phyloP scores from a whole-genome alignment of 35 echinoderm and acorn worm genomes.

The Anneissia japonica region DNA sequence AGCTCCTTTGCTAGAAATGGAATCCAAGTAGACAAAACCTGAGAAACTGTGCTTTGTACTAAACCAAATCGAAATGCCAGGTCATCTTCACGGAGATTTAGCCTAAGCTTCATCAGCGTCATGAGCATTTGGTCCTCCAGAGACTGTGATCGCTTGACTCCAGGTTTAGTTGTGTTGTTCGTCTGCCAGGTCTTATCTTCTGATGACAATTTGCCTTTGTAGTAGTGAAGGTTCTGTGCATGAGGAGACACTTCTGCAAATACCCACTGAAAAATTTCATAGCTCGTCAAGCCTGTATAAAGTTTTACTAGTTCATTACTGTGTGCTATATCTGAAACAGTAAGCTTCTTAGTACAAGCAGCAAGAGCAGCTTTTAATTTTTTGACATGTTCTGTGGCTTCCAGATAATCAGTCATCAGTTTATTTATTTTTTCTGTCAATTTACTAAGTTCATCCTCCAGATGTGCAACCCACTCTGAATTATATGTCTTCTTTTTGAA shows the following conservation, averaged over 20 bases:
- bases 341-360: too few species aligned
- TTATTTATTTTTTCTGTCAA: too few species aligned
- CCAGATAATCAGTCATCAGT: too few species aligned
- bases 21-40: slow-evolving; percentile 68
- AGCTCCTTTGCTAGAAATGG: slow-evolving; percentile 57
- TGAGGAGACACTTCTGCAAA: slow-evolving; percentile 5
- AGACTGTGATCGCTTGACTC: slow-evolving; percentile 14
- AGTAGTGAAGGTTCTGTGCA: slow-evolving; percentile 43
- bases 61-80: slow-evolving; percentile 61
- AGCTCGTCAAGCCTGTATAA: slow-evolving; percentile 32
- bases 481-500: too few species aligned
- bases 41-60: slow-evolving; percentile 55
- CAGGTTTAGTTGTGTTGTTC: slow-evolving; percentile 33
- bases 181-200: slow-evolving; percentile 20
- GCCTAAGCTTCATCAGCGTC: slow-evolving; percentile 60
- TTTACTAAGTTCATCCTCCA: too few species aligned
- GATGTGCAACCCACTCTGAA: too few species aligned
- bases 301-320: slow-evolving; percentile 44
- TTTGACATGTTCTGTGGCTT: too few species aligned
- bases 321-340: slow-evolving; percentile 18
- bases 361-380: too few species aligned
- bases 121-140: slow-evolving; percentile 32
- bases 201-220: slow-evolving; percentile 18
- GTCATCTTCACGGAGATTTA: slow-evolving; percentile 54
- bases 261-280: slow-evolving; percentile 42